A percentile compares a stretch with the other conserved stretches of the same genome.
These are phyloP conservation scores for Macrotis lagotis DNA, from an alignment of 2,113 vertebrate species.

Conservation along the genomic window DNA sequence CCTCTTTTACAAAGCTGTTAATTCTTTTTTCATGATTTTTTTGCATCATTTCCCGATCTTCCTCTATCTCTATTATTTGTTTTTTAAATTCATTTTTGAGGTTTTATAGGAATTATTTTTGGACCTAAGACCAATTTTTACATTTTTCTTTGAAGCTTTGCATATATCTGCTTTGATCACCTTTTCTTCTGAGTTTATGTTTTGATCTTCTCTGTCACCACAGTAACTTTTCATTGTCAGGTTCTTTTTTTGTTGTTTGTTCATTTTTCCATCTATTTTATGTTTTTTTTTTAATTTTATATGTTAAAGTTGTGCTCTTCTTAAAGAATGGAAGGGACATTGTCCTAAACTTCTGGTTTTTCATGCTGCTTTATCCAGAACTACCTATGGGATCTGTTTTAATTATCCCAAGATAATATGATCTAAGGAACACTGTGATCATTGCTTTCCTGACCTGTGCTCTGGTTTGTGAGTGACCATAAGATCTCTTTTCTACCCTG, in stretches of 20 bases:
- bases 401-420: not conserved
- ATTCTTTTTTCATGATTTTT: not conserved
- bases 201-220: not conserved
- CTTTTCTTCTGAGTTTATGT: not conserved
- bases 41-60: not conserved
- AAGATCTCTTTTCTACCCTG: not conserved
- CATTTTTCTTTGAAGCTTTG: not conserved
- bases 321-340: not conserved
- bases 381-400: not conserved
- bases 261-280: not conserved
- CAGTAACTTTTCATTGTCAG: not conserved
- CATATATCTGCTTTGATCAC: not conserved
- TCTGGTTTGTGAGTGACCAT: not conserved
- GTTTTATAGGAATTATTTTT: not conserved
- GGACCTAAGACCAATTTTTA: not conserved
- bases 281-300: not conserved
- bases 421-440: not conserved
- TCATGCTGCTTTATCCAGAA: not conserved
- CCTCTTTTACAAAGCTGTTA: not conserved
- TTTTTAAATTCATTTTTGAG: not conserved
- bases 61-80: not conserved
- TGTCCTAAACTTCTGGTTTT: not conserved
- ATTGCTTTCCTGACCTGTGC: not conserved
- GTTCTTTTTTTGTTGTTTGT: not conserved
- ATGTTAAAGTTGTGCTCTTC: not conserved